phyloP scores from a whole-genome alignment of 2,888 invertebrate genomes.

The Cecidostiba fungosa region DNA sequence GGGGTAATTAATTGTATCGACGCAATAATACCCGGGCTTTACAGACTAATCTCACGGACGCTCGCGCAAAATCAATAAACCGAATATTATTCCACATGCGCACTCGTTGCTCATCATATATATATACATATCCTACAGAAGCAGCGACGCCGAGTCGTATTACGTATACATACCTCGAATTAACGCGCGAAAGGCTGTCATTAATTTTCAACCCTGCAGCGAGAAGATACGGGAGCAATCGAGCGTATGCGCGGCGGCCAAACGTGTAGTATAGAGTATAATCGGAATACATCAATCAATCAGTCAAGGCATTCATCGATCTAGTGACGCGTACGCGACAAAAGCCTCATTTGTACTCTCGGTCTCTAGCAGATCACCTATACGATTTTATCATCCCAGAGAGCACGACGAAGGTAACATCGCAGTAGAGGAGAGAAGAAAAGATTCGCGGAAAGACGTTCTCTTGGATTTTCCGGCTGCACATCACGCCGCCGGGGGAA shows the following conservation, averaged over 20 bases:
- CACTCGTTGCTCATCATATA: background rate
- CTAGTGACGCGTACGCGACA: background rate
- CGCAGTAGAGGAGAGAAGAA: background rate
- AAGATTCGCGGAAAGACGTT: background rate
- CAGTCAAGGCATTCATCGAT: background rate
- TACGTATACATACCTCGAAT: too few relatives aligned
- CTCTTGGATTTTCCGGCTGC: constrained; percentile 2
- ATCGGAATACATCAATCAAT: background rate
- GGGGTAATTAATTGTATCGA: constrained; percentile 8
- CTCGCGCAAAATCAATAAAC: constrained; percentile 1
- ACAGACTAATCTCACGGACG: background rate
- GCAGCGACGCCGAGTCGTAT: too few relatives aligned
- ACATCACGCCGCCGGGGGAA: background rate
- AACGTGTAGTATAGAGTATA: background rate
- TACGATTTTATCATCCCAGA: constrained; percentile 8
- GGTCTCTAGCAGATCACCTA: background rate
- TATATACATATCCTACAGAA: too few relatives aligned
- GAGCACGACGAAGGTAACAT: background rate
- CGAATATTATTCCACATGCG: constrained; percentile 2
- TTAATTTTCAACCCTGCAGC: background rate
- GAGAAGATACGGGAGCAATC: background rate
- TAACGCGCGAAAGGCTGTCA: background rate
- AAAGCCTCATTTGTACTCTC: background rate
- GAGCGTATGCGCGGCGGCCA: background rate
- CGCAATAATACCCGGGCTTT: constrained; percentile 2